Evolutionary conservation across 2,113 vertebrate genomes (phyloP).

Genomic region (Chelonoidis abingdonii): DNA sequence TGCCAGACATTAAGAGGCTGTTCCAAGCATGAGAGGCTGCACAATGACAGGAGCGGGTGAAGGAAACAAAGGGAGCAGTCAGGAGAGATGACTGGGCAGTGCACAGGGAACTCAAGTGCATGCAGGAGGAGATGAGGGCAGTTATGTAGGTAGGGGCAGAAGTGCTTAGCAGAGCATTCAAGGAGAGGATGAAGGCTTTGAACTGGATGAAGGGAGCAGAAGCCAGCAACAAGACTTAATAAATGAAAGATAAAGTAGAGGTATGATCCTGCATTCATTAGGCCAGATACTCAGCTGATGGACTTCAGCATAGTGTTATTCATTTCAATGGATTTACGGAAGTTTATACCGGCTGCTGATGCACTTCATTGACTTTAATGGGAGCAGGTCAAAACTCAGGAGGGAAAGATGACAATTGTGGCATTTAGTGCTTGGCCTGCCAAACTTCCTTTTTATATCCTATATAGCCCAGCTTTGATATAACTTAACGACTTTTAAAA

Average conservation of each 20-base stretch:
- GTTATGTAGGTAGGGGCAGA: not conserved
- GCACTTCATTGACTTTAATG: not conserved
- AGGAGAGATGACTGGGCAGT: not conserved
- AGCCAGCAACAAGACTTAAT: not conserved
- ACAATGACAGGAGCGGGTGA: rapidly evolving
- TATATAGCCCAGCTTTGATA: rapidly evolving
- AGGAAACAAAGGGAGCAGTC: not conserved
- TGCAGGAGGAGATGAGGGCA: not conserved
- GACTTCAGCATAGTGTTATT: not conserved
- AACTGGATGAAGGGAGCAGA: rapidly evolving
- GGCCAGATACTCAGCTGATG: not conserved
- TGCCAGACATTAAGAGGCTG: rapidly evolving
- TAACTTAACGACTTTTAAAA: not conserved
- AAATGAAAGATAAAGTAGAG: not conserved
- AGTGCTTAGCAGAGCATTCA: not conserved
- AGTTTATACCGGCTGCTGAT: not conserved
- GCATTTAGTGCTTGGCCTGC: rapidly evolving
- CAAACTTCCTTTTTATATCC: rapidly evolving
- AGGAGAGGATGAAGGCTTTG: not conserved
- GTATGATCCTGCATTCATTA: not conserved
- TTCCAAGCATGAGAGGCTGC: not conserved
- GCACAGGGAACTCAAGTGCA: not conserved
- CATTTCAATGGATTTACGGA: not conserved
- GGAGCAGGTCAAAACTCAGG: not conserved
- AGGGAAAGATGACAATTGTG: rapidly evolving